Base-by-base conservation (phyloP, 1,140 invertebrate genomes). In the Drosophila ironensis region DNA sequence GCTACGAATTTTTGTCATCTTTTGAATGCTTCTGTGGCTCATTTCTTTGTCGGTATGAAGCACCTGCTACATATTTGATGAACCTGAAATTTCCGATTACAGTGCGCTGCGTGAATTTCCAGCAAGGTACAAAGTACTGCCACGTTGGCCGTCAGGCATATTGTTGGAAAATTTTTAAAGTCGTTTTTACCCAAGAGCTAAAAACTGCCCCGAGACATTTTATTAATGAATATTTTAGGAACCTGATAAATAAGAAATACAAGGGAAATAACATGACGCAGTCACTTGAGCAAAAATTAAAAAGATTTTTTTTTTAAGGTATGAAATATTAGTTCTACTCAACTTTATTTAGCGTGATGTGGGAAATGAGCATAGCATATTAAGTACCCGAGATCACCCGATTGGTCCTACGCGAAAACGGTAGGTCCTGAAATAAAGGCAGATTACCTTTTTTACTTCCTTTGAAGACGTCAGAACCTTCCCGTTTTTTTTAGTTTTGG, bases 41-140 rank as follows among this genome's bases (percentile, higher is more conserved):
- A n/a, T 33, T 9, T 25, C 40, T 46, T 40, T 64, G 42, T 17
- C 40, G 52, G 40, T 9, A 37, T 22, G 17, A 17, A 27, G 25
- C 33, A 6, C 17, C 40, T 47, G 73, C 52, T 86, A 75, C 64
- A 86, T 80, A 80, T 84, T 86, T 80, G 74, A 86, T 86, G 81
- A 86, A 75, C 67, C 74, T 53, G 28, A 87, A 80, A 87, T 80
- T 72, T 61, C 50, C 76, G 67, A 68, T 87, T 71, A 80, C 81
- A 86, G 77, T 60, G 64, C 75, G 72, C 61, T 53, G 71, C 53
- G 71, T 57, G 60, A 59, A 25, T 61, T 61, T 54, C 52, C 47
- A 47, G 37, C 40, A 57, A 37, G 41, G 30, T 37, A 57, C 57
- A 44, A 35, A 50, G 44, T 6, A 33, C 30, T 9, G 28, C 27